Conservation (phyloP, 1,140 invertebrate species). For the Trachymyrmex septentrionalis region DNA sequence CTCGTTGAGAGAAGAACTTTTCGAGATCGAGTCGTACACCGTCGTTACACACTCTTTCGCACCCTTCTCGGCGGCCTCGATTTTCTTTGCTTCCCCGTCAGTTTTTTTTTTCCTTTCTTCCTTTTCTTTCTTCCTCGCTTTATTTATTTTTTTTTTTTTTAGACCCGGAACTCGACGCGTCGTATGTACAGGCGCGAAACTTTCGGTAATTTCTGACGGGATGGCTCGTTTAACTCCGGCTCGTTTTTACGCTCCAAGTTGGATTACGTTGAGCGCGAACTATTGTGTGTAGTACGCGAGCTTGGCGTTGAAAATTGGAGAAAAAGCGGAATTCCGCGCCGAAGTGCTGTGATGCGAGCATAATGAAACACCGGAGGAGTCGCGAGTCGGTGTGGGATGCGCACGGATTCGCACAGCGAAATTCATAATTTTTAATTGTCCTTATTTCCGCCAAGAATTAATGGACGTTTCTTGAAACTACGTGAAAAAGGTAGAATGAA, state of each 20-base stretch:
- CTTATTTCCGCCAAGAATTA: slow-evolving; percentile 34
- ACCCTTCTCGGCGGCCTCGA: not conserved
- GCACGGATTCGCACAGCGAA: slow-evolving; percentile 18
- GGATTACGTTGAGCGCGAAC: slow-evolving; percentile 52
- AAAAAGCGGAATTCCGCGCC: slow-evolving; percentile 49
- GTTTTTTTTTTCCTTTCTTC: not conserved
- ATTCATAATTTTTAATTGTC: slow-evolving; percentile 60
- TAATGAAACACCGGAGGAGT: slow-evolving; percentile 40
- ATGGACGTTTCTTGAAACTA: slow-evolving; percentile 33
- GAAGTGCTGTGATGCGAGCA: slow-evolving; percentile 40
- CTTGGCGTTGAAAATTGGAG: slow-evolving; percentile 47
- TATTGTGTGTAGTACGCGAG: slow-evolving; percentile 39
- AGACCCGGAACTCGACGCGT: not conserved
- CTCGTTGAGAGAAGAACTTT: slow-evolving; percentile 51
- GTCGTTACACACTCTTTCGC: slow-evolving; percentile 4
- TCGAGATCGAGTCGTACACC: slow-evolving; percentile 47
- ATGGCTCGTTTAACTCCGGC: slow-evolving; percentile 43
- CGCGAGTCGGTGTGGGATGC: not conserved
- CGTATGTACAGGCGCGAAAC: slow-evolving; percentile 49
- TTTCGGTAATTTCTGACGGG: slow-evolving; percentile 51
- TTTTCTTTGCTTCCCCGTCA: not conserved
- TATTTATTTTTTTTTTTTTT: not conserved
- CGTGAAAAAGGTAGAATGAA: not conserved
- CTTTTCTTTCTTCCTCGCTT: not conserved
- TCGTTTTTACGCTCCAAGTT: slow-evolving; percentile 65